Evolutionary conservation across 2,888 invertebrate species (phyloP), one percentile per base, ranked within the genome.

Genomic region (Scaptomyza flava): DNA sequence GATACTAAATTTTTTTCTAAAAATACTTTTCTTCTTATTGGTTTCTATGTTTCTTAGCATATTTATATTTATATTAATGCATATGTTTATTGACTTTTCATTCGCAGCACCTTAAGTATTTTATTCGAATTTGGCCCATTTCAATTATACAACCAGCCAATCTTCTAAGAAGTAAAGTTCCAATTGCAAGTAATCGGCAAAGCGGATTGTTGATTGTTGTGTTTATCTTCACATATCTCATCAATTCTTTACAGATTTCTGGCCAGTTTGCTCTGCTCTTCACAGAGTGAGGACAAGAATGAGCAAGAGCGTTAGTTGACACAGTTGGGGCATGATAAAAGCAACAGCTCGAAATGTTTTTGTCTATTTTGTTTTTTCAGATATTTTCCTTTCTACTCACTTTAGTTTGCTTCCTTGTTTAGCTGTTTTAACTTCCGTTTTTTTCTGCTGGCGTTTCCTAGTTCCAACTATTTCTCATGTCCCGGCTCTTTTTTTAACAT

Each of bases 391-490:
- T 77, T 73, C 64, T 57, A 66, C 50, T 68, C 73, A 65, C 66
- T 78, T 74, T 76, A 59, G 48, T 82, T 45, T 54, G 58, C 63
- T 72, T 87, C 72, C 68, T 78, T 88, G 81, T 86, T 82, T 76
- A 75, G 82, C 66, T 77, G 82, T 77, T 83, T 85, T 65, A 79
- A 52, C 76, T 72, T 79, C 79, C 79, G 77, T 63, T 76, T 70
- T 79, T 23, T 68, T 64, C 73, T 67, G 48, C 52, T 59, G 63
- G 57, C 66, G 36, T 36, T 75, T 70, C 53, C 57, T 45, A 46
- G 56, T 62, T 63, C 33, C 17, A 41, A 9, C 47, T 53, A 63
- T 68, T 78, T 65, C 62, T 63, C 61, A 48, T 65, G 57, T 59
- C 38, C 51, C 31, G 9, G 11, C 42, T 17, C 17, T 36, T 50